Percentiles rank a stretch among this genome's conserved stretches.
These are phyloP conservation scores for Selenia dentaria DNA, from an alignment of 2,888 invertebrate genomes.

Conservation along the genomic window DNA sequence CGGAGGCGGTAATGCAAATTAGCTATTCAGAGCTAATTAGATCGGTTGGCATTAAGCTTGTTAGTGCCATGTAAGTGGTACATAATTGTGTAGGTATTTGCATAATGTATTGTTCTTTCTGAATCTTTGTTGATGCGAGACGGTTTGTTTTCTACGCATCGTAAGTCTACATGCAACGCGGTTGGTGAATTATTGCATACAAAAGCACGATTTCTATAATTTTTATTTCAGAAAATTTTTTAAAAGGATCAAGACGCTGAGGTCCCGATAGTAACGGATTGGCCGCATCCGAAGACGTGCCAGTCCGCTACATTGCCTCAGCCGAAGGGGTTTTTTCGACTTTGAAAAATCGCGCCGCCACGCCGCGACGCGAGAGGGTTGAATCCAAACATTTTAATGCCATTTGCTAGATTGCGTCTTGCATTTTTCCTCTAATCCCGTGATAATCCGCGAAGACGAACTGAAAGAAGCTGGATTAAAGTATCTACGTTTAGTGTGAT, in stretches of 20 bases:
- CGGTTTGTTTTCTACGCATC: no score
- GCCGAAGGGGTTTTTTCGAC: constrained; percentile 78
- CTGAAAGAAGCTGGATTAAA: constrained; percentile 62
- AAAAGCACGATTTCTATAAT: no score
- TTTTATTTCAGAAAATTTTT: not conserved
- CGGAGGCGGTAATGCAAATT: constrained; percentile 31
- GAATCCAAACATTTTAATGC: constrained; percentile 83
- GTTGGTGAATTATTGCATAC: no score
- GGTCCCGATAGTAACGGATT: constrained; percentile 41
- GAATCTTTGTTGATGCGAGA: no score
- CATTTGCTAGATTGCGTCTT: constrained; percentile 84
- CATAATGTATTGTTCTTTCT: constrained; percentile 12
- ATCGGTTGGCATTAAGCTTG: constrained; percentile 33
- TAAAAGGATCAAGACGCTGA: constrained; percentile 61
- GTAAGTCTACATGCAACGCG: no score
- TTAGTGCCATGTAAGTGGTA: constrained; percentile 30
- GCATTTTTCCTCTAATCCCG: constrained; percentile 78
- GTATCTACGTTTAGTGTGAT: constrained; percentile 80
- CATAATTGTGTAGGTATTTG: constrained; percentile 15
- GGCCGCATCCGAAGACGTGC: constrained; percentile 79
- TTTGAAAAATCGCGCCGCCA: constrained; percentile 80
- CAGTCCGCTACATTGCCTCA: constrained; percentile 78
- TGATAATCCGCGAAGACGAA: constrained; percentile 81
- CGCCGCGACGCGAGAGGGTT: constrained; percentile 69
- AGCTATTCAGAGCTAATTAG: constrained; percentile 35